Conservation (phyloP, 2,797 vertebrate genomes). For the Falco peregrinus region DNA sequence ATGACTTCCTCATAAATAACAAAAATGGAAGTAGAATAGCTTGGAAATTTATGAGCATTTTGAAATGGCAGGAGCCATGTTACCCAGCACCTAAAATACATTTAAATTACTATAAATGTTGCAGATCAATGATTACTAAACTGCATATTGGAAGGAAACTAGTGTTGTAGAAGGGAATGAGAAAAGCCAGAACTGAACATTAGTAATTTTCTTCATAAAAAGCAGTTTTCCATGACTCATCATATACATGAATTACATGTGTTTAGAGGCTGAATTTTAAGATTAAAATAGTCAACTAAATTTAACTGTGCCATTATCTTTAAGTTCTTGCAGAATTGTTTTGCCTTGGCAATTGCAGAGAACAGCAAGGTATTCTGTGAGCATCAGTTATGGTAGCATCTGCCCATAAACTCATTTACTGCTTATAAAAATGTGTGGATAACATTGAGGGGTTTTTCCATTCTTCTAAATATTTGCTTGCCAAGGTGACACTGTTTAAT, state of each 20-base stretch:
- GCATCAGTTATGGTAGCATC: neutral
- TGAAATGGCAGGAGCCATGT: neutral
- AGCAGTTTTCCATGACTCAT: conserved; percentile 55
- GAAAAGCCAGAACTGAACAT: conserved; percentile 26
- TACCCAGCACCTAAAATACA: neutral
- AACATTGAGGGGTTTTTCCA: neutral
- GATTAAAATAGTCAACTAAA: conserved; percentile 53
- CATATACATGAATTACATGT: conserved; percentile 17
- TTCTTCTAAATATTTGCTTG: conserved; percentile 6
- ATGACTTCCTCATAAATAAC: neutral
- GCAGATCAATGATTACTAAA: neutral
- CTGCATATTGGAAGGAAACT: neutral
- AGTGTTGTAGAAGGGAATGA: conserved; percentile 40
- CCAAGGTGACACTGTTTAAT: neutral
- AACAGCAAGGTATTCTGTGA: neutral
- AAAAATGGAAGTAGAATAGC: neutral
- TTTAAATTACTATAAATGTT: neutral
- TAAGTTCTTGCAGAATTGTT: conserved; percentile 5
- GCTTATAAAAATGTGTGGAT: neutral
- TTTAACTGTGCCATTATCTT: conserved; percentile 31
- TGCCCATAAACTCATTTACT: neutral
- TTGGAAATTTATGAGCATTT: neutral
- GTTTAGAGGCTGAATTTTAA: conserved; percentile 38
- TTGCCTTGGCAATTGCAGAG: neutral
- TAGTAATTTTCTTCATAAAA: conserved; percentile 51